Conservation (phyloP, 2,888 invertebrate species). For the Drosophila aldrichi region DNA sequence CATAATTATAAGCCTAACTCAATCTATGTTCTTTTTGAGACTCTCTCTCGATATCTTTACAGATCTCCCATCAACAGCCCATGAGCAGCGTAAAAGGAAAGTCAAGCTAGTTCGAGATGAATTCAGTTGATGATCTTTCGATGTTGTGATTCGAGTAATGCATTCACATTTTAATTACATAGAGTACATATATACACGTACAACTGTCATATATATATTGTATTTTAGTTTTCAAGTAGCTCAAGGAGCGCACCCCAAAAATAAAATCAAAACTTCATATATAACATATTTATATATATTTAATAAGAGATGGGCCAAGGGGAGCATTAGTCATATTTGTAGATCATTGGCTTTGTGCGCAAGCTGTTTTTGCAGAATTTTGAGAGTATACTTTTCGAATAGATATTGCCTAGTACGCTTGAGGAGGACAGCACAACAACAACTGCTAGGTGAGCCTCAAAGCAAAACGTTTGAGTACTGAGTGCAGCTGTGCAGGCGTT, state of each 20-base stretch:
- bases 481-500: slow-evolving; percentile 73
- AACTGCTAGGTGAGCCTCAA: slow-evolving; percentile 38
- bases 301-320: slow-evolving; percentile 17
- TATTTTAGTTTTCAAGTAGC: slow-evolving; percentile 29
- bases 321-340: background rate
- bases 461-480: slow-evolving; percentile 28
- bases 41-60: background rate
- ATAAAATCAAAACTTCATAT: slow-evolving; percentile 2
- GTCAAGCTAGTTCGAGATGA: slow-evolving; percentile 64
- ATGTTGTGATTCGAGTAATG: slow-evolving; percentile 29
- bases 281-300: slow-evolving; percentile 13
- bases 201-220: slow-evolving; percentile 34
- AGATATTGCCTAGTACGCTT: slow-evolving; percentile 20
- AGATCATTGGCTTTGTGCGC: slow-evolving; percentile 32
- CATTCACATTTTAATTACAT: slow-evolving; percentile 62
- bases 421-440: slow-evolving; percentile 55
- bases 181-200: slow-evolving; percentile 76
- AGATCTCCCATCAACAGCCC: slow-evolving; percentile 19
- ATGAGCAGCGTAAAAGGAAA: slow-evolving; percentile 67
- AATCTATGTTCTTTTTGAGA: background rate
- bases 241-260: slow-evolving; percentile 39
- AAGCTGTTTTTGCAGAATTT: slow-evolving; percentile 41
- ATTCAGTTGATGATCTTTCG: slow-evolving; percentile 25
- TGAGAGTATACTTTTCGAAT: slow-evolving; percentile 11
- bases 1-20: too few species aligned